Evolutionary conservation across 2,888 invertebrate species (phyloP), one percentile per base, ranked within the genome.

Genomic region (Nymphalis c-album): DNA sequence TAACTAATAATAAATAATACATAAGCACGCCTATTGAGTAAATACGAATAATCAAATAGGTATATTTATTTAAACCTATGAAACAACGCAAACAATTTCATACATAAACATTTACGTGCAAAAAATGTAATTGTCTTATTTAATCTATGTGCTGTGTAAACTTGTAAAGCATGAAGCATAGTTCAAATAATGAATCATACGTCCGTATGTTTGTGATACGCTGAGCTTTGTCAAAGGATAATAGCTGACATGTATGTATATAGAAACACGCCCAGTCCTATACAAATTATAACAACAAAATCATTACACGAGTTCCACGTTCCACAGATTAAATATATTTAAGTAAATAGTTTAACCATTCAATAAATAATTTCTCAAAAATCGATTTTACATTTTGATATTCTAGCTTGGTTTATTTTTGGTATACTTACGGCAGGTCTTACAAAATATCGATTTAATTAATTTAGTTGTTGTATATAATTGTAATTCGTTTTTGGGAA

Each of bases 111-210:
- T 55, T 31, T 17, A 55, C 31, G 51, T 10, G 46, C 22, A 45
- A 60, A 59, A 59, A 50, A 31, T 45, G 6, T 17, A 7, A 26
- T 40, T 59, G 40, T 35, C 57, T 63, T 50, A 16, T 64, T 55
- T 64, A 31, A 59, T 53, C 35, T 17, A 55, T 55, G 26, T 31
- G n/a, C 53, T 55, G 7, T 17, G 26, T 55, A 31, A 51, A 22
- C 16, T 51, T 51, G 31, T 47, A 48, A 17, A 62, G 13, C n/a
- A 40, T 55, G 64, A 55, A 46, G 51, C 57, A 64, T 53, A 16
- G n/a, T 18, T 26, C 45, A 62, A 71, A 69, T 60, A 69, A 26
- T 69, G 69, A 67, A 35, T 71, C 71, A 71, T 57, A n/a, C 40
- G 50, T 40, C 50, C 63, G 67, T 64, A 16, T 64, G 63, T 70